These are phyloP conservation scores for Drosophila guanche DNA, from an alignment of 1,140 invertebrate species.

Conservation along the genomic window DNA sequence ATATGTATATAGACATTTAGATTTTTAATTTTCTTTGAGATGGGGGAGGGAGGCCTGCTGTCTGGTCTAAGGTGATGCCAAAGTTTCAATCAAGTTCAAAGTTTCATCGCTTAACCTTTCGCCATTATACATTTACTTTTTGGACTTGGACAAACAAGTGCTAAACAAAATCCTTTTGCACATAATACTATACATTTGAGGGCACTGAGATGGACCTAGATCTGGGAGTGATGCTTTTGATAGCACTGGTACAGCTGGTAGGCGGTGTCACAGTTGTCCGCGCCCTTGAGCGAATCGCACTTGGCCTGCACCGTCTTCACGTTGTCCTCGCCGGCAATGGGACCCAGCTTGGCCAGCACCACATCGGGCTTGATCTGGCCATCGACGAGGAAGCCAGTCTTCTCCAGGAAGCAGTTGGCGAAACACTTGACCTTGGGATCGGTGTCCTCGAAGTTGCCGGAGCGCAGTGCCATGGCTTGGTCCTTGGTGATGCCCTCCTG, in stretches of 20 bases:
- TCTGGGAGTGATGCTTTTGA: constrained; percentile 37
- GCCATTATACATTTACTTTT: background rate
- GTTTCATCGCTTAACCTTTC: background rate
- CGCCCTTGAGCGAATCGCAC: constrained; percentile 54
- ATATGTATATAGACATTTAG: constrained; percentile 36
- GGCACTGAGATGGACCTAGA: constrained; percentile 24
- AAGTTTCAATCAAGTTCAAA: constrained; percentile 3
- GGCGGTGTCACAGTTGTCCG: constrained; percentile 66
- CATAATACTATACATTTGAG: constrained; percentile 16
- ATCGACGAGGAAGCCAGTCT: constrained; percentile 47
- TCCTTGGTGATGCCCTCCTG: constrained; percentile 74
- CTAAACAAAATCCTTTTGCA: constrained; percentile 23
- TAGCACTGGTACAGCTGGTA: constrained; percentile 69
- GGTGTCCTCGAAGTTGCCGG: constrained; percentile 48
- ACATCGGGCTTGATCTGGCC: constrained; percentile 57
- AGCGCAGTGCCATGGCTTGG: constrained; percentile 42
- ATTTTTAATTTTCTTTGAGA: constrained; percentile 41
- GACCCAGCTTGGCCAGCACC: constrained; percentile 45
- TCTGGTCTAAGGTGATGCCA: background rate
- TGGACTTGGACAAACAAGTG: background rate
- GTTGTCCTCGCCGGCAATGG: constrained; percentile 42
- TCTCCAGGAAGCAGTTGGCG: constrained; percentile 72
- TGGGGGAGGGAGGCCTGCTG: no score
- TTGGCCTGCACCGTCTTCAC: constrained; percentile 53
- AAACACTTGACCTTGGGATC: constrained; percentile 70